A percentile compares a stretch with the other conserved stretches of the same genome.
Evolutionary conservation across 1,140 invertebrate species (phyloP).

Genomic region (Drosophila nebulosa): DNA sequence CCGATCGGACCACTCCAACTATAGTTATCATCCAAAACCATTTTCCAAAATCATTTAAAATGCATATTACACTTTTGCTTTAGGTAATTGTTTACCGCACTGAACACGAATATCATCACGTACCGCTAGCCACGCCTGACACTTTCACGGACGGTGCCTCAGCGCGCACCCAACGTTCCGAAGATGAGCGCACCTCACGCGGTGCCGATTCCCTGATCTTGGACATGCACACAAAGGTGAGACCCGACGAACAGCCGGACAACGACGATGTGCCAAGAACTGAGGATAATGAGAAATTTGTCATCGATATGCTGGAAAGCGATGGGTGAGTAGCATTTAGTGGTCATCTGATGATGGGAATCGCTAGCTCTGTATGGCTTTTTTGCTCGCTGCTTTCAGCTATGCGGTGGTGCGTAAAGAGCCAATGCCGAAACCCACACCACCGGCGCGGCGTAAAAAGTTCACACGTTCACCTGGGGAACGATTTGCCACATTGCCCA

Average conservation of each 20-base stretch:
- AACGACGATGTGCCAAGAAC: constrained; percentile 42
- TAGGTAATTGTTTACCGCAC: constrained; percentile 85
- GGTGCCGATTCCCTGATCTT: constrained; percentile 85
- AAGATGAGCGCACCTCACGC: constrained; percentile 87
- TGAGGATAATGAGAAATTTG: constrained; percentile 79
- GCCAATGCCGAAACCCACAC: constrained; percentile 83
- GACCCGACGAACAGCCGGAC: constrained; percentile 2
- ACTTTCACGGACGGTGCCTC: constrained; percentile 80
- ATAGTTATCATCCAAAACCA: too few species aligned
- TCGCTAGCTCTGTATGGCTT: constrained; percentile 60
- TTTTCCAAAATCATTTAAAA: too few species aligned
- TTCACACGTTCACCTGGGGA: constrained; percentile 80
- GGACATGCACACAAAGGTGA: constrained; percentile 73
- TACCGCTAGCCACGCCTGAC: constrained; percentile 82
- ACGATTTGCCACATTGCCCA: constrained; percentile 83
- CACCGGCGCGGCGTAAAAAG: constrained; percentile 82
- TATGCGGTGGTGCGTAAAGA: constrained; percentile 81
- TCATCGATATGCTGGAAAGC: constrained; percentile 81
- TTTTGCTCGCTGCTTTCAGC: constrained; percentile 48
- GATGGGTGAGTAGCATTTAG: constrained; percentile 80
- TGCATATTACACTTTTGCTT: not conserved
- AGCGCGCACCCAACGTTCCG: constrained; percentile 81
- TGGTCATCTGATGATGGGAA: constrained; percentile 7
- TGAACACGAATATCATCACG: constrained; percentile 84
- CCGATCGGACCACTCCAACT: too few species aligned